Conservation (phyloP, 2,888 invertebrate species). For the Eustalomyia histrio region DNA sequence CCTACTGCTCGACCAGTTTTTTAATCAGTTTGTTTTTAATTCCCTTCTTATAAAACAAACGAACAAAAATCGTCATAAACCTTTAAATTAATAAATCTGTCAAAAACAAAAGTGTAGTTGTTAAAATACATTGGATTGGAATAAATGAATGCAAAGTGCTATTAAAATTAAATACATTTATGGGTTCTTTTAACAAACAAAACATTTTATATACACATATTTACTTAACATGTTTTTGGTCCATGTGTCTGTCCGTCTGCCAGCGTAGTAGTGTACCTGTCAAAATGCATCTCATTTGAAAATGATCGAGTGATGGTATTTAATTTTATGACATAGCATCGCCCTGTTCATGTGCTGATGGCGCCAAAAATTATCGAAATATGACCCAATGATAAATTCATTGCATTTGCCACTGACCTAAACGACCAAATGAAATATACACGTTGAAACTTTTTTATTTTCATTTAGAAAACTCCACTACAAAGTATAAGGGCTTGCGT, state of each 20-base stretch:
- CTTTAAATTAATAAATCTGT: conserved; percentile 59
- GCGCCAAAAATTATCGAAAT: conserved; percentile 65
- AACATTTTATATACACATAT: conserved; percentile 51
- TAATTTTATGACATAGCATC: conserved; percentile 76
- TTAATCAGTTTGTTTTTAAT: conserved; percentile 3
- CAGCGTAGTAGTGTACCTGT: conserved; percentile 72
- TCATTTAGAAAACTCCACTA: too few relatives aligned
- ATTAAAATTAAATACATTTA: conserved; percentile 59
- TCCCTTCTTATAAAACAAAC: conserved; percentile 1
- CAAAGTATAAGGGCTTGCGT: neutral
- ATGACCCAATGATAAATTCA: conserved; percentile 63
- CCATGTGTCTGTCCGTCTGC: neutral
- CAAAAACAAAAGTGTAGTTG: conserved; percentile 44
- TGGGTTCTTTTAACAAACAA: conserved; percentile 30
- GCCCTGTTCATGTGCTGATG: conserved; percentile 62
- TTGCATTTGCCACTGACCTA: conserved; percentile 61
- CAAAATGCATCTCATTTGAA: conserved; percentile 75
- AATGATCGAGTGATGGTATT: conserved; percentile 77
- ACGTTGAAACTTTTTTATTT: too few relatives aligned
- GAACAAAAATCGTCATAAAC: conserved; percentile 46
- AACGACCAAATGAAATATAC: conserved; percentile 40
- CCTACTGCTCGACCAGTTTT: conserved; percentile 5
- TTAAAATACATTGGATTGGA: conserved; percentile 31
- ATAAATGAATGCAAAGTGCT: conserved; percentile 46
- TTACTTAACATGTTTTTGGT: conserved; percentile 12